Conservation (phyloP, 2,888 invertebrate genomes). For the Pandemis corylana region DNA sequence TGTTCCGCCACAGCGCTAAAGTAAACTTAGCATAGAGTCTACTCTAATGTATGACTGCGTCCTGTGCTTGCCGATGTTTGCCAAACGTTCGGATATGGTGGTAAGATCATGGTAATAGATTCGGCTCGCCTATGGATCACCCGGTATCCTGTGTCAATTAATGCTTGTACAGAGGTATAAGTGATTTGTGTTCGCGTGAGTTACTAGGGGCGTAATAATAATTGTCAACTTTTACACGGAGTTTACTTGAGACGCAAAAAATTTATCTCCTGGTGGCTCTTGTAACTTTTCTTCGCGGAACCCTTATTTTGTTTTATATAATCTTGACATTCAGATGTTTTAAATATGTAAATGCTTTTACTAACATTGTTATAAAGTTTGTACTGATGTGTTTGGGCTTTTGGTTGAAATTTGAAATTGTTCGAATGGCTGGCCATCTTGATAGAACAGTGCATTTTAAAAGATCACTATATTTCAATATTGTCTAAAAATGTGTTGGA, state of each 20-base stretch:
- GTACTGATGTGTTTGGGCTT: slow-evolving; percentile 35
- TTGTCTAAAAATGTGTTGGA: too few species aligned
- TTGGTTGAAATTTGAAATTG: not conserved
- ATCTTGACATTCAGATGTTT: slow-evolving; percentile 18
- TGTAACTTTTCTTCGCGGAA: slow-evolving; percentile 5
- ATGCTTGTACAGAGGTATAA: not conserved
- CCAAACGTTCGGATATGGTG: too few species aligned
- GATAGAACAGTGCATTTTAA: not conserved
- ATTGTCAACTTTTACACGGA: too few species aligned
- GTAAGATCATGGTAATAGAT: too few species aligned
- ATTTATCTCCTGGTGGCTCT: not conserved
- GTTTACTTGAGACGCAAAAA: not conserved
- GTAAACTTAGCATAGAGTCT: too few species aligned
- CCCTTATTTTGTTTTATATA: slow-evolving; percentile 13
- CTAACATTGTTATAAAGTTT: slow-evolving; percentile 30
- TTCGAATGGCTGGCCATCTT: slow-evolving; percentile 13
- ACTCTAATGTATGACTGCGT: too few species aligned
- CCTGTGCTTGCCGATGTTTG: too few species aligned
- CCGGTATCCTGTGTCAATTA: slow-evolving; percentile 1
- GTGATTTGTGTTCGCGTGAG: not conserved
- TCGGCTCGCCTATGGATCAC: too few species aligned
- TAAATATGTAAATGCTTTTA: slow-evolving; percentile 32
- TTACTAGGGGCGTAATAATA: not conserved
- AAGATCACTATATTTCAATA: too few species aligned
- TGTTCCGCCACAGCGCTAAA: too few species aligned